Evolutionary conservation across 2,888 invertebrate species (phyloP).

Genomic region (Mythimna pallens): DNA sequence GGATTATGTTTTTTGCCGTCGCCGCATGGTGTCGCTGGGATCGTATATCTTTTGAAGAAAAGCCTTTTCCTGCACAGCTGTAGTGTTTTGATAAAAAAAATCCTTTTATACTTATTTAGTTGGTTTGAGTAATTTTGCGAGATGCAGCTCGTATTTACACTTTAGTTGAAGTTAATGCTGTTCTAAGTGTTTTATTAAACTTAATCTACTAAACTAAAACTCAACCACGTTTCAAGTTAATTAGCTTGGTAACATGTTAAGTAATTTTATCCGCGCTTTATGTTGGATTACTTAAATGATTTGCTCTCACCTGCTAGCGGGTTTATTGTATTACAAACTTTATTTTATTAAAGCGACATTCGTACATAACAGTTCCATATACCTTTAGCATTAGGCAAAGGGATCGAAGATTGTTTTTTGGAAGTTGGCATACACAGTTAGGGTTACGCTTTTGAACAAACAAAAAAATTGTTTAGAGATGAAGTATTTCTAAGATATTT

Average conservation of each 20-base stretch:
- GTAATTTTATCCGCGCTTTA: conserved; percentile 42
- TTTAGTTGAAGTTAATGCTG: neutral
- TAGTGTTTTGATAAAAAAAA: conserved; percentile 24
- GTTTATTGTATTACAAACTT: conserved; percentile 10
- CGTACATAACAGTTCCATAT: neutral
- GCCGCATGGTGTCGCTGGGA: conserved; percentile 58
- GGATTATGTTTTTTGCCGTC: conserved; percentile 81
- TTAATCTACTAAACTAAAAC: no score
- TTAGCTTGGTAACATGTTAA: conserved; percentile 35
- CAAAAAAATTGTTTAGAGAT: neutral
- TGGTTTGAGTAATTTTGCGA: neutral
- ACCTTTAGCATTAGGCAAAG: neutral
- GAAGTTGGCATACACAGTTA: no score
- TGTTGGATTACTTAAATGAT: conserved; percentile 46
- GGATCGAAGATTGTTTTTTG: neutral
- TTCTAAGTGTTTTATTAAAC: no score
- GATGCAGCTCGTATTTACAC: conserved; percentile 2
- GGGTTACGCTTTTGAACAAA: neutral
- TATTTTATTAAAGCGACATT: conserved; percentile 10
- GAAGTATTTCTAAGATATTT: no score
- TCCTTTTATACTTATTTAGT: neutral
- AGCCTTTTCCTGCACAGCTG: conserved; percentile 42
- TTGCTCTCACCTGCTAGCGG: conserved; percentile 27
- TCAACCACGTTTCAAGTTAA: conserved; percentile 36
- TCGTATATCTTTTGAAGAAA: conserved; percentile 66